phyloP scores from a whole-genome alignment of 2,888 invertebrate species.

The Molorchus minor region DNA sequence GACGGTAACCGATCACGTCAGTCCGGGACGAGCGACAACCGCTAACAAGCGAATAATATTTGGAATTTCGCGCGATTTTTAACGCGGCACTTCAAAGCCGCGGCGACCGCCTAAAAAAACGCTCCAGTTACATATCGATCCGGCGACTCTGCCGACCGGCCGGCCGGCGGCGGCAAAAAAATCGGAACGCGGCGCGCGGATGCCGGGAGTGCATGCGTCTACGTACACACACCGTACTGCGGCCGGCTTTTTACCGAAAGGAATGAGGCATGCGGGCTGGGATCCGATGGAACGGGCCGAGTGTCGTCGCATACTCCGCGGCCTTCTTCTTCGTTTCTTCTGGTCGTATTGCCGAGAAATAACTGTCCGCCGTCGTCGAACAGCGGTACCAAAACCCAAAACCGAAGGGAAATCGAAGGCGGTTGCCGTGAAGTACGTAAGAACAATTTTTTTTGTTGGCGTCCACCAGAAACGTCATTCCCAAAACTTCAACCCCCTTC shows the following conservation, averaged over 20 bases:
- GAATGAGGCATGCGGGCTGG: conserved; percentile 37
- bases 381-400: too few species aligned
- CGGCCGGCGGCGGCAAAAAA: conserved; percentile 44
- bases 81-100: conserved; percentile 62
- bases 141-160: too few species aligned
- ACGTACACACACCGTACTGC: conserved; percentile 48
- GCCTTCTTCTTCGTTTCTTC: conserved; percentile 11
- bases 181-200: conserved; percentile 56
- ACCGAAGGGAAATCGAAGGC: too few species aligned
- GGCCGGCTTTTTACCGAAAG: conserved; percentile 52
- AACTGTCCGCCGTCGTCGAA: too few species aligned
- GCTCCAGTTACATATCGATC: conserved; percentile 63
- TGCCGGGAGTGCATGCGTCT: conserved; percentile 60
- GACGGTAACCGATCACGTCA: conserved; percentile 34
- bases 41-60: conserved; percentile 64
- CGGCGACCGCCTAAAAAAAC: conserved; percentile 54
- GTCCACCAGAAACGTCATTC: too few species aligned
- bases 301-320: conserved; percentile 21
- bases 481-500: too few species aligned
- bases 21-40: conserved; percentile 47
- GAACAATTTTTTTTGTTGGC: too few species aligned
- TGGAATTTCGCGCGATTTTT: conserved; percentile 65
- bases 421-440: too few species aligned
- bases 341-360: not conserved
- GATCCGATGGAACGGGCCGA: conserved; percentile 15